These are phyloP conservation scores for Orycteropus afer DNA, from an alignment of 2,113 vertebrate genomes.

Conservation along the genomic window DNA sequence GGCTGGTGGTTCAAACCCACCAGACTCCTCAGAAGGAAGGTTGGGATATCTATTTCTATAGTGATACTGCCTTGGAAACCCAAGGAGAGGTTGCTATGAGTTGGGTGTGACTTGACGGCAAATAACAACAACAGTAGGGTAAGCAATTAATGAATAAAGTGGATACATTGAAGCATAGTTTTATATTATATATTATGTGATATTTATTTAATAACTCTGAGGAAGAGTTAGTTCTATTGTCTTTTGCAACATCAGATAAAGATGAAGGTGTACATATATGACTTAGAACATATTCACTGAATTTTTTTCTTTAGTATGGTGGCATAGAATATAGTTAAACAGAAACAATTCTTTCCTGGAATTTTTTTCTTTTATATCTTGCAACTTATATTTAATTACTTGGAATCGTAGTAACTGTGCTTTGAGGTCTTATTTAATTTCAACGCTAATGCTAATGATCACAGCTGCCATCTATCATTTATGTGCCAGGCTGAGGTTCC, in stretches of 20 bases:
- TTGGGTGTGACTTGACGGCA: no score
- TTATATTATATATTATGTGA: not conserved
- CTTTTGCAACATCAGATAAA: constrained; percentile 14
- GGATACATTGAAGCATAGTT: not conserved
- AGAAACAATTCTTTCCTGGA: not conserved
- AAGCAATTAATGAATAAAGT: constrained; percentile 45
- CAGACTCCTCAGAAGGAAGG: no score
- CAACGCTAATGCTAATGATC: constrained; percentile 6
- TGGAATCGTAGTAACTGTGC: not conserved
- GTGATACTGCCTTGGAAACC: no score
- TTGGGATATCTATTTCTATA: no score
- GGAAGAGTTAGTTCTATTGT: constrained; percentile 16
- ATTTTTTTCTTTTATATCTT: constrained; percentile 33
- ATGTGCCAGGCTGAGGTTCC: no score
- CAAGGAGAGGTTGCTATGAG: no score
- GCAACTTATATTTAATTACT: no score
- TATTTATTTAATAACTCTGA: constrained; percentile 36
- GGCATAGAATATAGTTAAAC: not conserved
- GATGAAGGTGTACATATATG: not conserved
- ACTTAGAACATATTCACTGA: not conserved
- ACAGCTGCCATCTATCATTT: not conserved
- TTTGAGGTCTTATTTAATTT: constrained; percentile 54
- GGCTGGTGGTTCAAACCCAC: no score
- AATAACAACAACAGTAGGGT: no score
- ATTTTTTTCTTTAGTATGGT: constrained; percentile 40